A percentile compares a stretch with the other conserved stretches of the same genome.
Evolutionary conservation across 2,888 invertebrate species (phyloP).

Genomic region (Tiliacea citrago): DNA sequence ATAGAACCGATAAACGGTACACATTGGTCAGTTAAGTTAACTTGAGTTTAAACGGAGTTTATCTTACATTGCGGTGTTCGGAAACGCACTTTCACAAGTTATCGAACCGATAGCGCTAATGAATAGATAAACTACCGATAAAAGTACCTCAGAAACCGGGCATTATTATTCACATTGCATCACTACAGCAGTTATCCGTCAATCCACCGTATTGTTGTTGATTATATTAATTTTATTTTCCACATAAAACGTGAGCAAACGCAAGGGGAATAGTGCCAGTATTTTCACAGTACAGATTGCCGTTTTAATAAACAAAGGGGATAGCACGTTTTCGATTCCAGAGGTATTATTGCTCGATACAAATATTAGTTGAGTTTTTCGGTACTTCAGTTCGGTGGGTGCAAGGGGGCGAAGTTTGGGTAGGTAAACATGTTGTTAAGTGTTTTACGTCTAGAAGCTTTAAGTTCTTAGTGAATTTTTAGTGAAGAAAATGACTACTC

Average conservation of each 20-base stretch:
- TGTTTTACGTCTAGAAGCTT: no score
- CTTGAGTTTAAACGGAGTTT: no score
- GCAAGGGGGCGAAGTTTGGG: slow-evolving; percentile 1
- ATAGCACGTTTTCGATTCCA: slow-evolving; percentile 58
- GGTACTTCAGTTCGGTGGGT: slow-evolving; percentile 8
- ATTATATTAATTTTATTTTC: slow-evolving; percentile 27
- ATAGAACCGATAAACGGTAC: no score
- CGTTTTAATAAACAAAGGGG: slow-evolving; percentile 52
- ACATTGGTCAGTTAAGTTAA: no score
- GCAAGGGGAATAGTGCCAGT: slow-evolving; percentile 20
- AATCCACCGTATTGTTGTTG: slow-evolving; percentile 20
- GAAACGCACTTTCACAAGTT: no score
- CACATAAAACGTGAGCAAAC: slow-evolving; percentile 24
- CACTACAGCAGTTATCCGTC: slow-evolving; percentile 11
- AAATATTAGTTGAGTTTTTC: slow-evolving; percentile 55
- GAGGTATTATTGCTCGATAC: slow-evolving; percentile 28
- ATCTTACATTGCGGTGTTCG: no score
- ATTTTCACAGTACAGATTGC: slow-evolving; percentile 38
- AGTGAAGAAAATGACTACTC: no score
- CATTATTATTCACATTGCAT: no score
- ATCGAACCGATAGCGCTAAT: no score
- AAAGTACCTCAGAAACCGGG: no score
- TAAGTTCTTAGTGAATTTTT: no score
- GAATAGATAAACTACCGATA: no score
- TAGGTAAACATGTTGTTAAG: slow-evolving; percentile 26